Conservation (phyloP, 2,113 vertebrate genomes). For the Hyperoodon ampullatus region DNA sequence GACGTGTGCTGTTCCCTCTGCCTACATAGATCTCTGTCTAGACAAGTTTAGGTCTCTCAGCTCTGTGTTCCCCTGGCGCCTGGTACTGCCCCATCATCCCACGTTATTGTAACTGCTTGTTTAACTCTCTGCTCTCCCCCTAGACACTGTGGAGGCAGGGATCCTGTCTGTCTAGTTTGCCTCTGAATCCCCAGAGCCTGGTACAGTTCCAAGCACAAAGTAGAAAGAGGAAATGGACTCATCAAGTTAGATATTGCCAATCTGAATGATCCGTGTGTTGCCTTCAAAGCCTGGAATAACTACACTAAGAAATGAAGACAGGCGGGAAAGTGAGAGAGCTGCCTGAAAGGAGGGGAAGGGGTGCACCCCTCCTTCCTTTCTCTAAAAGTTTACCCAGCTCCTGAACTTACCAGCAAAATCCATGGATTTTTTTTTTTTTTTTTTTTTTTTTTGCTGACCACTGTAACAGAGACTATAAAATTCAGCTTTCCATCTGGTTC, state of each 20-base stretch:
- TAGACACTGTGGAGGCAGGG: neutral
- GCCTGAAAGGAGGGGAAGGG: neutral
- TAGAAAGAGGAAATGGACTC: slow-evolving; percentile 41
- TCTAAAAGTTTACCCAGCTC: slow-evolving; percentile 13
- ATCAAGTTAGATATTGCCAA: slow-evolving; percentile 15
- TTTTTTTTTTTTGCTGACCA: slow-evolving; percentile 60
- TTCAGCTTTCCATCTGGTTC: slow-evolving; percentile 70
- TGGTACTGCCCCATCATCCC: neutral
- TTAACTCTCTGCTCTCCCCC: neutral
- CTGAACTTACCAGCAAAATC: slow-evolving; percentile 48
- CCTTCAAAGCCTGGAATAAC: slow-evolving; percentile 38
- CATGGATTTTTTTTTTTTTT: neutral
- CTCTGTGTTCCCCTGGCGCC: neutral
- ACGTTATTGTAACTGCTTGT: neutral
- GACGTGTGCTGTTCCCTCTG: neutral
- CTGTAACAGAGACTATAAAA: slow-evolving; percentile 67
- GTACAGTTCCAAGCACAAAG: slow-evolving; percentile 30
- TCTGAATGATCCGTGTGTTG: slow-evolving; percentile 17
- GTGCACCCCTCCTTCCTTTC: neutral
- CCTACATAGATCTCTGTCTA: neutral
- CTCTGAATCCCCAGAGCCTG: slow-evolving; percentile 50
- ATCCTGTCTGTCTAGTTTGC: neutral
- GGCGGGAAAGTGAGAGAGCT: neutral
- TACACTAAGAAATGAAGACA: slow-evolving; percentile 4
- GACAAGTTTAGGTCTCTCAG: neutral